Evolutionary conservation across 30 jellyfish, hydroid and myxozoan genomes (phyloP), one percentile per base, ranked within the genome.

Genomic region (Pelagia noctiluca): DNA sequence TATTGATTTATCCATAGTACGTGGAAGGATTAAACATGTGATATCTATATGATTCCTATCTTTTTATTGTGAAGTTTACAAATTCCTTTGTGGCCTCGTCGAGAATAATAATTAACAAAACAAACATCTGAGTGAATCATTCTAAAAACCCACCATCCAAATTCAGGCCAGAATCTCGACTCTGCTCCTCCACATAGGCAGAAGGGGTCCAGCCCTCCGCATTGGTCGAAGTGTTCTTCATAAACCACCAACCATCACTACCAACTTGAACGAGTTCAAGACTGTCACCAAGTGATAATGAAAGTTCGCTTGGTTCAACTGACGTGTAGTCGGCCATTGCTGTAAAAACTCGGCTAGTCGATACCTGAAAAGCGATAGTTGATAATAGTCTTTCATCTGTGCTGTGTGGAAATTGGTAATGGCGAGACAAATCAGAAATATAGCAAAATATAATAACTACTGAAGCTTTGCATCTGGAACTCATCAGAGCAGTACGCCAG

Each of bases 151-250:
- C 38, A 76, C 88, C 88, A 33, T 76, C 80, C 10, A 57, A 13
- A 18, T n/a, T 35, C 0, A 38, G 29, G 30, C 89, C 89, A 36
- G 89, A 63, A 37, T 79, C 75, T 28, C 30, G 42, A 34, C 74
- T 79, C 24, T 37, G 89, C 62, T 79, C 82, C 33, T 83, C 93
- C 19, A 90, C 63, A 75, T 90, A 90, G 13, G 93, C 84, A 22
- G 88, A 35, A 50, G 97, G 97, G 23, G 97, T 80, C 97, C 97
- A 90, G 12, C 97, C 97, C 47, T 90, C 89, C 60, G 47, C 49
- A 16, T 32, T 75, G 0, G 82, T 84, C 13, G 25, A 11, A 22
- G 53, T 25, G 54, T 76, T 78, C 47, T 68, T 79, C 81, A 91
- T 64, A 37, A 52, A 90, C 96, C 96, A 84, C 97, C 97, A 90